Percentiles rank a stretch among this genome's conserved stretches.
Conservation (phyloP, 2,797 vertebrate species). For the Hirundo rustica region DNA sequence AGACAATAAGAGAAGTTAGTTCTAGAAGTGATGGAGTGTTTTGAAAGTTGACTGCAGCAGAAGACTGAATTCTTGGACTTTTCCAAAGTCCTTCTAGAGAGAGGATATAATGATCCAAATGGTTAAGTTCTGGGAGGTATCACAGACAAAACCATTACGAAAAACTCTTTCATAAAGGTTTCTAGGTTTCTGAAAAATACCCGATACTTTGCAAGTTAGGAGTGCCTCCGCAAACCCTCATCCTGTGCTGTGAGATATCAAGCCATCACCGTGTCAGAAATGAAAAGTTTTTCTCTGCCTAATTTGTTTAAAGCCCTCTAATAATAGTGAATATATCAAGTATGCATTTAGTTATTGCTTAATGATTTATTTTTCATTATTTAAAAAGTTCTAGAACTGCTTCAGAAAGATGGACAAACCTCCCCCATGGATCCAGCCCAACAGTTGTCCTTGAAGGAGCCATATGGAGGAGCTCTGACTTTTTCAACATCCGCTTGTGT, state of each 20-base stretch:
- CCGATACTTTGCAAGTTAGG: background rate
- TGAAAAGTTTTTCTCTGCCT: background rate
- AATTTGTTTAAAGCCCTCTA: background rate
- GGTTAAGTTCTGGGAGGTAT: background rate
- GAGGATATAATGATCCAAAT: background rate
- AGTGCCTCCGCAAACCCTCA: accelerated
- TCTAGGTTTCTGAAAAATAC: background rate
- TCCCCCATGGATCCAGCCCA: accelerated
- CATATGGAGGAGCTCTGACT: background rate
- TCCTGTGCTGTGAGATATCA: background rate
- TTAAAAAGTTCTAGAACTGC: background rate
- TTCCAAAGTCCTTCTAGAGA: background rate
- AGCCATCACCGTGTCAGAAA: background rate
- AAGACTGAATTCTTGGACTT: background rate
- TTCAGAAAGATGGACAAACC: background rate
- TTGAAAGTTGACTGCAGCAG: background rate
- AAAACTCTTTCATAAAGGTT: background rate
- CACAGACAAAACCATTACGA: background rate
- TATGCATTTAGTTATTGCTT: background rate
- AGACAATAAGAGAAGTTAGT: background rate
- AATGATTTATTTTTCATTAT: background rate
- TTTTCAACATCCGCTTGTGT: background rate
- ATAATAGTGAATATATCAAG: background rate
- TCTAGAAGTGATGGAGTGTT: background rate
- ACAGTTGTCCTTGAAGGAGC: background rate